phyloP scores from a whole-genome alignment of 2,888 invertebrate species.

The Tryphoninae sp. region DNA sequence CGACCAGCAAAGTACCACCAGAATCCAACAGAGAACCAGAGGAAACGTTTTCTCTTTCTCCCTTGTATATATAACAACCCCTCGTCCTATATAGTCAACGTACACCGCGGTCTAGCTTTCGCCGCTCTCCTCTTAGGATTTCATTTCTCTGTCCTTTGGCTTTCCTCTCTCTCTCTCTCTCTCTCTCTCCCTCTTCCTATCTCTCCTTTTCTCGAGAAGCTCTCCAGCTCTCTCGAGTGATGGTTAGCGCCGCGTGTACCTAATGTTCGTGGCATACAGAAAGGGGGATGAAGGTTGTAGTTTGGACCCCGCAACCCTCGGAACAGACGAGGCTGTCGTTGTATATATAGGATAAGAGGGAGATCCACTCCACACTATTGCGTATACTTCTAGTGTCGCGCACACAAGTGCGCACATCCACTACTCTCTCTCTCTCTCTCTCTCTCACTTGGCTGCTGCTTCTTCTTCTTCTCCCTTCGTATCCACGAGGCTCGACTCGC shows the following conservation, averaged over 20 bases:
- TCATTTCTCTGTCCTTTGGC: conserved; percentile 45
- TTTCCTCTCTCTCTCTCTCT: conserved; percentile 12
- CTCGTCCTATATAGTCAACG: too few relatives aligned
- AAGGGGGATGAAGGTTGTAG: conserved; percentile 42
- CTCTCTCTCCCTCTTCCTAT: background rate
- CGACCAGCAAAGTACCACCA: conserved; percentile 52
- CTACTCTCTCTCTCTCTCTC: conserved; percentile 12
- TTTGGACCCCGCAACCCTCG: conserved; percentile 49
- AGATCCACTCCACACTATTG: conserved; percentile 9
- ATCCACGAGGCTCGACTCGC: conserved; percentile 27
- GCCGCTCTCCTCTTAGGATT: conserved; percentile 37
- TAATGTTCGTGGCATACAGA: conserved; percentile 61
- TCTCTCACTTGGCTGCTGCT: conserved; percentile 20
- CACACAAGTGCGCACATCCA: conserved; percentile 32
- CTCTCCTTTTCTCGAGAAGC: background rate
- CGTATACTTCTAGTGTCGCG: background rate
- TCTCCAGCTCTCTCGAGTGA: conserved; percentile 20
- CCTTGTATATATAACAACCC: background rate
- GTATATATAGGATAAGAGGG: conserved; percentile 16
- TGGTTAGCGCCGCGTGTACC: conserved; percentile 63
- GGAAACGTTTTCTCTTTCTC: conserved; percentile 45
- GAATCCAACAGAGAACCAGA: conserved; percentile 24
- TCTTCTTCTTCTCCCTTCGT: conserved; percentile 17
- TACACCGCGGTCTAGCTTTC: conserved; percentile 9
- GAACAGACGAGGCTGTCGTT: conserved; percentile 45